A percentile compares a stretch with the other conserved stretches of the same genome.
phyloP scores from a whole-genome alignment of 2,888 invertebrate species.

The Tetranychus piercei region DNA sequence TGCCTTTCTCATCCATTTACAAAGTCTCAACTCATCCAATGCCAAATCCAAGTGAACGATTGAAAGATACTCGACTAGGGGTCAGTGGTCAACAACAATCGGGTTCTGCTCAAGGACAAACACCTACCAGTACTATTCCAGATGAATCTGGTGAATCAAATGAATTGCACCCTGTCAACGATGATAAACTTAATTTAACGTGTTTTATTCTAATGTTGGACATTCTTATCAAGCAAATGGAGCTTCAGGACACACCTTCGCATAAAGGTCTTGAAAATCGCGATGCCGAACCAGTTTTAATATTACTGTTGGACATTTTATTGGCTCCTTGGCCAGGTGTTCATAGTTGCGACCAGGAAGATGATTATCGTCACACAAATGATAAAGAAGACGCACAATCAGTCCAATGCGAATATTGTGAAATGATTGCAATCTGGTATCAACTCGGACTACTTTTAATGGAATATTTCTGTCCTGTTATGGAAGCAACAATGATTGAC shows the following conservation, averaged over 20 bases:
- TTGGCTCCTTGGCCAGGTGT: conserved; percentile 51
- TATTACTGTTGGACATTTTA: conserved; percentile 54
- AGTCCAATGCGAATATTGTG: conserved; percentile 71
- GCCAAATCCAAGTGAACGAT: not conserved
- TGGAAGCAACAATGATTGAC: conserved; percentile 53
- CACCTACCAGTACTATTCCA: not conserved
- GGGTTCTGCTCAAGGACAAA: not conserved
- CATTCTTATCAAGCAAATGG: conserved; percentile 79
- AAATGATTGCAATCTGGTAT: conserved; percentile 82
- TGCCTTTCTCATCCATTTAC: conserved; percentile 4
- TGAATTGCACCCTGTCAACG: conserved; percentile 16
- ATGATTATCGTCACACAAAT: not conserved
- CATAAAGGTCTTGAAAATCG: conserved; percentile 58
- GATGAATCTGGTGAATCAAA: not conserved
- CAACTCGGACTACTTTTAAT: conserved; percentile 64
- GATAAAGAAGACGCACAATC: conserved; percentile 29
- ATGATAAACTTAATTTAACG: conserved; percentile 48
- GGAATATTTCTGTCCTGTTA: conserved; percentile 55
- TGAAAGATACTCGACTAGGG: not conserved
- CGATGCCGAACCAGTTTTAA: conserved; percentile 50
- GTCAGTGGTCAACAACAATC: not conserved
- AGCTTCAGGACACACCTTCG: conserved; percentile 61
- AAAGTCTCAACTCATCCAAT: conserved; percentile 3
- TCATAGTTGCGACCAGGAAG: conserved; percentile 35
- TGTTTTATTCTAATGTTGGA: conserved; percentile 94